Conservation (phyloP, 2,113 vertebrate species). For the Apistogramma diplotaenia region DNA sequence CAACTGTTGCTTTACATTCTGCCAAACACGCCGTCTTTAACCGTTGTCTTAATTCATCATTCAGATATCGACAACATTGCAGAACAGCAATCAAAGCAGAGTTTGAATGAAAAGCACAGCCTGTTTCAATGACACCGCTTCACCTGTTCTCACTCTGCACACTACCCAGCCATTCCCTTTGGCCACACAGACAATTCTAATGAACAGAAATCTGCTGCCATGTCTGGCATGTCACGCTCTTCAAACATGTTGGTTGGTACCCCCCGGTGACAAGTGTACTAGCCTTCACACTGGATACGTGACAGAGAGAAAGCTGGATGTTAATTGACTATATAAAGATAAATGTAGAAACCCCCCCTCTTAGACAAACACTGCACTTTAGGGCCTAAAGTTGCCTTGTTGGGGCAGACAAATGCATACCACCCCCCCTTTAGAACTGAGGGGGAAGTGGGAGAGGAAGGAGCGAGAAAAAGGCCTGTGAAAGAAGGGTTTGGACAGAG, state of each 20-base stretch:
- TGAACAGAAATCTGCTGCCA: conserved; percentile 73
- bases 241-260: conserved; percentile 34
- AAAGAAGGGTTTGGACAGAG: conserved; percentile 44
- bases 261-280: conserved; percentile 27
- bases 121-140: neutral
- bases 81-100: neutral
- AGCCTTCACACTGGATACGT: conserved; percentile 33
- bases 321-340: conserved; percentile 42
- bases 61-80: neutral
- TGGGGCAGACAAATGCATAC: conserved; percentile 58
- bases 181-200: conserved; percentile 63
- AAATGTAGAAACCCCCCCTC: conserved; percentile 50
- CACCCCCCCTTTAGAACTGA: conserved; percentile 5
- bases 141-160: conserved; percentile 22
- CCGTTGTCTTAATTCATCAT: neutral
- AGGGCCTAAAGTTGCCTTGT: conserved; percentile 40
- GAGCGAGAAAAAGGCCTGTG: conserved; percentile 29
- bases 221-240: conserved; percentile 66
- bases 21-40: neutral
- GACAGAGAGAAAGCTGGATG: conserved; percentile 8
- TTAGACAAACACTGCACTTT: conserved; percentile 55
- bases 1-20: neutral
- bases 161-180: neutral
- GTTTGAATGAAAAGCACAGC: neutral
- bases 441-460: conserved; percentile 46